Evolutionary conservation across 2,888 invertebrate species (phyloP).

Genomic region (Melinaea marsaeus): DNA sequence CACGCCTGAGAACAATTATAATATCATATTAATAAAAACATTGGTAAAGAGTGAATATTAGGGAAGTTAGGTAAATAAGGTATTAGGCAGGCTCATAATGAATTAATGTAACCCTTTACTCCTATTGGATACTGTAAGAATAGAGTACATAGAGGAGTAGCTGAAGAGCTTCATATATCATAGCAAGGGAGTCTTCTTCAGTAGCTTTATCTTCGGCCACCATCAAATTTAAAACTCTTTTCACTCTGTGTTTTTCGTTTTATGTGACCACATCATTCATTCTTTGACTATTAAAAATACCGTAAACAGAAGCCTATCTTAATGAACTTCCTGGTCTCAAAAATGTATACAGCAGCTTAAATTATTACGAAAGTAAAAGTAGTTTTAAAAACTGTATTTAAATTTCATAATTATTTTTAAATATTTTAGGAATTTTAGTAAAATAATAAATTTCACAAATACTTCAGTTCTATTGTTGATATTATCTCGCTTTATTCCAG

Average conservation of each 20-base stretch:
- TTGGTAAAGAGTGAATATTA: too few species aligned
- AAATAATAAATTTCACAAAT: too few species aligned
- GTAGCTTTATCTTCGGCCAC: too few species aligned
- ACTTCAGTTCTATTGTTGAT: too few species aligned
- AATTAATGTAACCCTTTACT: not conserved
- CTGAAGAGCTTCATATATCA: too few species aligned
- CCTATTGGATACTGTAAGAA: too few species aligned
- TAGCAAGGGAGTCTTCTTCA: too few species aligned
- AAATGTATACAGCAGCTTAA: not conserved
- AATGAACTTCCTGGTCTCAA: not conserved
- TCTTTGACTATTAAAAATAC: not conserved
- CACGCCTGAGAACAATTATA: conserved; percentile 77
- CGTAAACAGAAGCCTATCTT: not conserved
- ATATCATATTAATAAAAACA: not conserved
- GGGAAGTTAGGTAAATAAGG: too few species aligned
- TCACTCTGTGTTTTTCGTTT: too few species aligned
- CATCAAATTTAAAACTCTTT: too few species aligned
- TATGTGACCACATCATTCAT: not conserved
- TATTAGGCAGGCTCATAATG: not conserved
- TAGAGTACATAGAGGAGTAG: too few species aligned
- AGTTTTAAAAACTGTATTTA: not conserved
- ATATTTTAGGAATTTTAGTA: too few species aligned
- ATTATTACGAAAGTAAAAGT: conserved; percentile 1
- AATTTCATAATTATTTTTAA: not conserved
- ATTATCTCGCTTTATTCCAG: not conserved